A percentile compares a stretch with the other conserved stretches of the same genome.
phyloP scores from a whole-genome alignment of 2,113 vertebrate genomes.

The Paraplagusia blochii region DNA sequence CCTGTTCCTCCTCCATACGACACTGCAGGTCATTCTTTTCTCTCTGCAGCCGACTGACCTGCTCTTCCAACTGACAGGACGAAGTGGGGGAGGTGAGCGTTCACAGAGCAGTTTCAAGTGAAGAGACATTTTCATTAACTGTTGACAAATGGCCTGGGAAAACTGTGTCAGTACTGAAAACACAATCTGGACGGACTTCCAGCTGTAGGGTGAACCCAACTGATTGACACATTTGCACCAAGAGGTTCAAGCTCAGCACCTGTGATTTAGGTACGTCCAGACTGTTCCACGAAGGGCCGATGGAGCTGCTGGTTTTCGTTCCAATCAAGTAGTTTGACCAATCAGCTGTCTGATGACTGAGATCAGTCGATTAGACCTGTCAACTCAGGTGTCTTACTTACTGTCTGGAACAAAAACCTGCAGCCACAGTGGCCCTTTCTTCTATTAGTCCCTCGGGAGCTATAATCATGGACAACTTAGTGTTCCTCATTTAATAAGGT shows the following conservation, averaged over 20 bases:
- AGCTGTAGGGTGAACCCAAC: constrained; percentile 64
- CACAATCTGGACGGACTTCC: constrained; percentile 55
- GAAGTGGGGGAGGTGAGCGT: constrained; percentile 18
- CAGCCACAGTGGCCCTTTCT: no score
- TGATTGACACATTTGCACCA: constrained; percentile 69
- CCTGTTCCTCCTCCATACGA: constrained; percentile 95
- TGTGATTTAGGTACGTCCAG: no score
- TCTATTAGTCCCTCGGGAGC: no score
- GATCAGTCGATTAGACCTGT: no score
- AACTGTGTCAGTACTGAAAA: constrained; percentile 49
- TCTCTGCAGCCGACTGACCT: constrained; percentile 91
- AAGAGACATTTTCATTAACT: constrained; percentile 64
- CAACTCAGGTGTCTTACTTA: no score
- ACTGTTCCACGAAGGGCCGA: no score
- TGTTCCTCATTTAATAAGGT: no score
- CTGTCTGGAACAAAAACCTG: no score
- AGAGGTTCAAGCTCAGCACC: constrained; percentile 13
- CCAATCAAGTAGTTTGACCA: no score
- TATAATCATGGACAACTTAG: no score
- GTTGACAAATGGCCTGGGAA: constrained; percentile 62
- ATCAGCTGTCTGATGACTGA: no score
- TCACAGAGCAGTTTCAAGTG: constrained; percentile 27
- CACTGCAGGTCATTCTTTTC: constrained; percentile 97
- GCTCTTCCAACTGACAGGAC: constrained; percentile 88
- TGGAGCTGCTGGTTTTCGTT: no score